Base-by-base conservation (phyloP, 2,113 vertebrate genomes). In the Dolichallabes microphthalmus region DNA sequence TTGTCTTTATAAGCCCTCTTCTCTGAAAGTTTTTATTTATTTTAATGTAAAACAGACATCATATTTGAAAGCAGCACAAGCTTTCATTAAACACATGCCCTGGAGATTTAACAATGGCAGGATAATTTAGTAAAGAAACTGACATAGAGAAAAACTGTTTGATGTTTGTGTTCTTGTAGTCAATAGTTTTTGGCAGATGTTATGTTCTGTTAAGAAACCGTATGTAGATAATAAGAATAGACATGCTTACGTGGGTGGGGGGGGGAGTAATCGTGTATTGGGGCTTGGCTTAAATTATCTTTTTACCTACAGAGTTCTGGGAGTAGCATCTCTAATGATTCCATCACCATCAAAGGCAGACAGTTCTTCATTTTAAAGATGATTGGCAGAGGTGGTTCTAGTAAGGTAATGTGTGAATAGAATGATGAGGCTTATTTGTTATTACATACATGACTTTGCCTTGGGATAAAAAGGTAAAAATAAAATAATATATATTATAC, bases 351-450 rank as follows among this genome's bases (percentile, higher is more conserved):
- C 81, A 97, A 98, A 85, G 96, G 96, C 90, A 96, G 89, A 87
- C 93, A 96, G 86, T 98, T 97, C 92, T 96, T 96, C 84, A 93
- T 99, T 82, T 92, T 99, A 81, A 99, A 98, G 89, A 96, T 97
- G 93, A 98, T 99, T 88, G 98, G 98, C 68, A 96, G 95, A 30
- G 98, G 98, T 86, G 98, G 98, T 71, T 99, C 98, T 8, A 98
- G 98, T 93, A 99, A 99, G 96, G 98, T 95, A 88, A 90, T 39
- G 45, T 74, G 66, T 53, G 4, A 77, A 76, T 77, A 35, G 5
- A 30, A 19, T 2, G 9, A 12, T 53, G 25, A 63, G 11, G n/a
- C 10, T 64, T 6, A 61, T 3, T 0, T 30, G 22, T 39, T 32
- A 71, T 75, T 25, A 45, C 0, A 10, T 13, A 30, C 0, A 22